Evolutionary conservation across 2,113 vertebrate species (phyloP).

Genomic region (Hippocampus guttulatus): DNA sequence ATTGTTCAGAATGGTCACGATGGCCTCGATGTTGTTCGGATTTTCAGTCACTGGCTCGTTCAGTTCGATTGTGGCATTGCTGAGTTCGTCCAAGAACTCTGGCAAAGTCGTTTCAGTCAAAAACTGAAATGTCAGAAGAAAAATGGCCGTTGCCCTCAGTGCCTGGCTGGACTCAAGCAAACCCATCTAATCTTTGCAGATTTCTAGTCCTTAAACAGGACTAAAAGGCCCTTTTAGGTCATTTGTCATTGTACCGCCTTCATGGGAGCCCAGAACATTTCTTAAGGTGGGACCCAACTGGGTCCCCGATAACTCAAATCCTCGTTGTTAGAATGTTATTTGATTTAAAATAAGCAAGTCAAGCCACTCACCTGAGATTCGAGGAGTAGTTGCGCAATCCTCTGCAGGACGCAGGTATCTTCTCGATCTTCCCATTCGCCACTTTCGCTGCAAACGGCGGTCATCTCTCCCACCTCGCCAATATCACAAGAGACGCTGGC

Average conservation of each 20-base stretch:
- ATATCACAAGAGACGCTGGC: rapidly evolving
- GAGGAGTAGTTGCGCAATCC: not conserved
- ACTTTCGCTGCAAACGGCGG: not conserved
- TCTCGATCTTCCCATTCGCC: not conserved
- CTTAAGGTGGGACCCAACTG: too few relatives aligned
- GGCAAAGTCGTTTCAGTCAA: slow-evolving; percentile 18
- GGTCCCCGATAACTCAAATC: not conserved
- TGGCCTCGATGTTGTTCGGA: slow-evolving; percentile 24
- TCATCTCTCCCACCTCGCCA: not conserved
- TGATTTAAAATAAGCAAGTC: too few relatives aligned
- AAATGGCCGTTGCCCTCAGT: not conserved
- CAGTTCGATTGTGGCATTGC: not conserved
- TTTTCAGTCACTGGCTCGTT: not conserved
- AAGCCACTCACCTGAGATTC: slow-evolving; percentile 33
- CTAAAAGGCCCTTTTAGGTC: not conserved
- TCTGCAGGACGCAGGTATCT: slow-evolving; percentile 20
- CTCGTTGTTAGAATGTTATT: not conserved
- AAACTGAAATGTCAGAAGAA: not conserved
- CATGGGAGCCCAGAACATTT: not conserved
- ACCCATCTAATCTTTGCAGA: not conserved
- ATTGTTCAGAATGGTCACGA: slow-evolving; percentile 29
- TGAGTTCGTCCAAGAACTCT: slow-evolving; percentile 3
- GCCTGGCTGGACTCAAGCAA: not conserved
- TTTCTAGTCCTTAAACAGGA: not conserved
- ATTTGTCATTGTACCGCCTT: not conserved